A percentile compares a stretch with the other conserved stretches of the same genome.
These are phyloP conservation scores for Diphyllodes magnificus DNA, from an alignment of 2,113 vertebrate genomes.

Conservation along the genomic window DNA sequence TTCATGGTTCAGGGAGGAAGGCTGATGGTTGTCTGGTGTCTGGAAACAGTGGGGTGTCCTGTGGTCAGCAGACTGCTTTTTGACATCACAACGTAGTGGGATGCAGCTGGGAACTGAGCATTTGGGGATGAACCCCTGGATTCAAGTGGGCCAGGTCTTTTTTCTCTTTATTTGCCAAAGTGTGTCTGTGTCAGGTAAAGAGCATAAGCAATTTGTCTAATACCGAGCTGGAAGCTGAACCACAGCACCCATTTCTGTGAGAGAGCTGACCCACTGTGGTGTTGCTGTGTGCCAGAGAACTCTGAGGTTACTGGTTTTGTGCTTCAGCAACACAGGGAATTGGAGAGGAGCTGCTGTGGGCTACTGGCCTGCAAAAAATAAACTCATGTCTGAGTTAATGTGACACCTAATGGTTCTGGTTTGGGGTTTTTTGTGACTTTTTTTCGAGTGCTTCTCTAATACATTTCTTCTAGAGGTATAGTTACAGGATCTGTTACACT, in stretches of 20 bases:
- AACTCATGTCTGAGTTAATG: not conserved
- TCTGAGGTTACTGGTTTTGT: not conserved
- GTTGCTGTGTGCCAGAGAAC: not conserved
- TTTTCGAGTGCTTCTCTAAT: not conserved
- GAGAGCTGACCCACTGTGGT: accelerated
- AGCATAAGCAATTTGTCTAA: not conserved
- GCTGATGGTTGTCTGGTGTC: not conserved
- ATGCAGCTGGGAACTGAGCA: not conserved
- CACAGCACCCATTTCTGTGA: not conserved
- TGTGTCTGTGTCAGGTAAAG: not conserved
- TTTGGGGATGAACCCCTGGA: not conserved
- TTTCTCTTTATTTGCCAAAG: not conserved
- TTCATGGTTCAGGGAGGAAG: not conserved
- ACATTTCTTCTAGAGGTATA: constrained; percentile 12
- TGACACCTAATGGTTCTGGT: not conserved
- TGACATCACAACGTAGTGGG: not conserved
- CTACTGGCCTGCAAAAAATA: not conserved
- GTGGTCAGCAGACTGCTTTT: not conserved
- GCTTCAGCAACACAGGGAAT: not conserved
- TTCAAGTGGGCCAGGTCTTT: not conserved
- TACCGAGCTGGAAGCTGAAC: not conserved
- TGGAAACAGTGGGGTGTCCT: not conserved
- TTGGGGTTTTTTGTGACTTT: not conserved
- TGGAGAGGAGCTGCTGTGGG: not conserved
- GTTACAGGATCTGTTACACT: constrained; percentile 23